Conservation (phyloP, 1,140 invertebrate genomes). For the Listronotus bonariensis region DNA sequence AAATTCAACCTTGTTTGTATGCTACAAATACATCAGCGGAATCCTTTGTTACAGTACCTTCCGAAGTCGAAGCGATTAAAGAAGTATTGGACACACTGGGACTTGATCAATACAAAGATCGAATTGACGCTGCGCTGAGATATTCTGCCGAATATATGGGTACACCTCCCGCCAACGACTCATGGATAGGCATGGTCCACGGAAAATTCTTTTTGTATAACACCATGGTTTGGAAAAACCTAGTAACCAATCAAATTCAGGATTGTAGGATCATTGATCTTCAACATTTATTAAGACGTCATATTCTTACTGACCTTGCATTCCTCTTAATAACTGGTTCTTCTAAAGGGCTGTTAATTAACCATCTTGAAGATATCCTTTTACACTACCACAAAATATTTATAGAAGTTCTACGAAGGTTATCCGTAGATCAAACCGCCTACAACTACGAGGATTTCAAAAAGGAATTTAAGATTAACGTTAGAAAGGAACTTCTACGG, state of each 20-base stretch:
- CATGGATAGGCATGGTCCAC: slow-evolving; percentile 2
- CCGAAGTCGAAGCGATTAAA: too few relatives aligned
- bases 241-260: neutral
- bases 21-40: too few relatives aligned
- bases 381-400: neutral
- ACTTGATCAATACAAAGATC: neutral
- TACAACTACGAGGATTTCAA: too few relatives aligned
- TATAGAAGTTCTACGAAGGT: neutral
- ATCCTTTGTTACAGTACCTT: too few relatives aligned
- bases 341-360: neutral
- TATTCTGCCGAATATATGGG: neutral
- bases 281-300: neutral
- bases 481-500: too few relatives aligned
- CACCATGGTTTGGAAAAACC: neutral
- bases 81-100: neutral
- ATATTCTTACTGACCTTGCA: neutral
- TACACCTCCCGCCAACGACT: neutral
- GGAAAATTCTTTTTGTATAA: slow-evolving; percentile 3
- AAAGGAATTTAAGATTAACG: too few relatives aligned
- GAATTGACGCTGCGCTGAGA: neutral
- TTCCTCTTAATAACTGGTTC: neutral
- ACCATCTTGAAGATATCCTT: neutral
- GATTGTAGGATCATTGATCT: slow-evolving; percentile 2
- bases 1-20: too few relatives aligned
- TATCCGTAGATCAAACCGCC: neutral